phyloP scores from a whole-genome alignment of 2,888 invertebrate species.

The Campoletis raptor region DNA sequence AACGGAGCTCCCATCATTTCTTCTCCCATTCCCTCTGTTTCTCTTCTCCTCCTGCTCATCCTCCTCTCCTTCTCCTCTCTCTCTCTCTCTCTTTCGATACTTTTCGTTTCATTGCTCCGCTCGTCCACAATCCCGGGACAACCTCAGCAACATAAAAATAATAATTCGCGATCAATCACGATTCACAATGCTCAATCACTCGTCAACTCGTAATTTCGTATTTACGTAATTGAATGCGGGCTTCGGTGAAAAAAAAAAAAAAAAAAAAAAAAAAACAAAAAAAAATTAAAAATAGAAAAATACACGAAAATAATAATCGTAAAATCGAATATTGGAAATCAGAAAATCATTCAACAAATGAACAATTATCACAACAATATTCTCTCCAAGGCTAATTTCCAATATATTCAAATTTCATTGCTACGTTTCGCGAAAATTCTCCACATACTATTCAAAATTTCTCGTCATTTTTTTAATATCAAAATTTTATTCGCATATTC shows the following conservation, averaged over 20 bases:
- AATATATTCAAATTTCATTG: background rate
- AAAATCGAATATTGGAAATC: background rate
- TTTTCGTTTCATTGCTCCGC: conserved; percentile 29
- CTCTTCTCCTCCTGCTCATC: conserved; percentile 10
- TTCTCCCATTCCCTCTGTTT: conserved; percentile 15
- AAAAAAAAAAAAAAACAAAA: background rate
- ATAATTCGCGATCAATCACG: conserved; percentile 26
- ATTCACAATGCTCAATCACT: conserved; percentile 42
- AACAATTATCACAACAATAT: background rate
- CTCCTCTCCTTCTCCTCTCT: conserved; percentile 26
- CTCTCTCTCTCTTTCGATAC: conserved; percentile 31
- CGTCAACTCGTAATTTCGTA: conserved; percentile 25
- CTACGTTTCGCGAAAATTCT: background rate
- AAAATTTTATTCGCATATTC: background rate
- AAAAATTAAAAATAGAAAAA: background rate
- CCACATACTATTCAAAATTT: background rate
- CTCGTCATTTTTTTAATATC: background rate
- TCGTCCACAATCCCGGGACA: conserved; percentile 3
- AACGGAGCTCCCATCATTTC: conserved; percentile 37
- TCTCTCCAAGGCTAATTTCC: too few relatives aligned
- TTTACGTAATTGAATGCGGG: background rate
- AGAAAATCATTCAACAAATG: background rate
- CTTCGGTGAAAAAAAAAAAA: background rate
- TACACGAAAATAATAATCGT: background rate
- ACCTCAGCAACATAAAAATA: conserved; percentile 32